These are phyloP conservation scores for Bufo bufo DNA, from an alignment of 2,113 vertebrate species.

Conservation along the genomic window DNA sequence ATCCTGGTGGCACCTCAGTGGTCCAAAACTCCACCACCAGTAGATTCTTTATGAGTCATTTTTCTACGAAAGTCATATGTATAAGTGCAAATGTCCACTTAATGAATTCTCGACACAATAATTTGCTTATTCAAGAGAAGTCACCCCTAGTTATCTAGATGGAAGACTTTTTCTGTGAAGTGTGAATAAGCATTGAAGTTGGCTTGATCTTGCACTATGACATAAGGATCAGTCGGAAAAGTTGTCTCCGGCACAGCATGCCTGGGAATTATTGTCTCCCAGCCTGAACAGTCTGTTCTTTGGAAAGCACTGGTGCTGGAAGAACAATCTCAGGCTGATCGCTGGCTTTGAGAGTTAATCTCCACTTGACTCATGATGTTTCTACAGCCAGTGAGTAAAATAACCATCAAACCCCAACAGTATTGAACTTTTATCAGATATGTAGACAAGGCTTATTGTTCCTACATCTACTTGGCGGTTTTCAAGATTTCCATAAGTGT, in stretches of 20 bases:
- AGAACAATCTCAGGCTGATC: conserved; percentile 16
- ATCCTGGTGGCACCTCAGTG: no score
- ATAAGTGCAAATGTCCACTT: not conserved
- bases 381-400: not conserved
- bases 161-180: not conserved
- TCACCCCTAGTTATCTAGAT: conserved; percentile 15
- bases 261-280: conserved; percentile 11
- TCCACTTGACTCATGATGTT: conserved; percentile 2
- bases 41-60: no score
- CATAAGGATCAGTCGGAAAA: conserved; percentile 28
- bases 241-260: conserved; percentile 4
- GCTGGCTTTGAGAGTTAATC: conserved; percentile 4
- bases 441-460: not conserved
- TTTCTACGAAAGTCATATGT: not conserved
- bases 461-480: not conserved
- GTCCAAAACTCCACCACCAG: no score
- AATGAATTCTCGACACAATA: not conserved
- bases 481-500: not conserved
- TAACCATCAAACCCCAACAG: not conserved
- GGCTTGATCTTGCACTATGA: conserved; percentile 22
- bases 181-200: conserved; percentile 28
- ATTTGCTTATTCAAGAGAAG: not conserved
- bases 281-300: conserved; percentile 25
- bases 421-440: not conserved
- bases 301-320: conserved; percentile 19